These are phyloP conservation scores for Hemitrygon akajei DNA, from an alignment of 2,797 vertebrate species.

Conservation along the genomic window DNA sequence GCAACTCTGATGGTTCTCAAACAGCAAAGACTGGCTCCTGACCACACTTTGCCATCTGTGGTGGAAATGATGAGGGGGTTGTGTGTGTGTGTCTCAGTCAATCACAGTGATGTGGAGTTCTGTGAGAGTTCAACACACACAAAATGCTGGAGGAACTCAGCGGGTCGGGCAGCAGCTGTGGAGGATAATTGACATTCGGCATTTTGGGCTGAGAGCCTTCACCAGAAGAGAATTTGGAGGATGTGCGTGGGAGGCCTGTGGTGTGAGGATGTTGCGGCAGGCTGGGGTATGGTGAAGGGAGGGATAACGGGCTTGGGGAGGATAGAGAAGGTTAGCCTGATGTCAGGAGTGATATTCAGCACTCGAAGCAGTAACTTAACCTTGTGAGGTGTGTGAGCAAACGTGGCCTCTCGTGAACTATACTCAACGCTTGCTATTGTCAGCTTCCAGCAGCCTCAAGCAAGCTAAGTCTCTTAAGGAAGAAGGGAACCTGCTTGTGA, in stretches of 20 bases:
- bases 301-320: not conserved
- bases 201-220: no score
- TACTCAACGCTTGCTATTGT: not conserved
- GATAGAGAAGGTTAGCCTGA: not conserved
- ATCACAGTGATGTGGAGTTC: no score
- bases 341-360: not conserved
- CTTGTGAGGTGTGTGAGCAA: no score
- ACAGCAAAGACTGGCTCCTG: not conserved
- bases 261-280: no score
- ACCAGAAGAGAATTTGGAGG: no score
- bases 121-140: not conserved
- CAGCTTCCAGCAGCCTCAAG: constrained; percentile 58
- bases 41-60: not conserved
- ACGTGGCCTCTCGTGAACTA: no score
- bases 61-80: no score
- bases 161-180: no score
- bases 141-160: no score
- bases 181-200: no score
- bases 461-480: constrained; percentile 71
- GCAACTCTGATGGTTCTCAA: not conserved
- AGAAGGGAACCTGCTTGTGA: constrained; percentile 83
- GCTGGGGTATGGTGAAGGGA: not conserved
- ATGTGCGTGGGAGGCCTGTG: not conserved
- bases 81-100: no score
- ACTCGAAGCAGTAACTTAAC: not conserved